A percentile compares a stretch with the other conserved stretches of the same genome.
These are phyloP conservation scores for Chaetodon trifascialis DNA, from an alignment of 2,113 vertebrate genomes.

Conservation along the genomic window DNA sequence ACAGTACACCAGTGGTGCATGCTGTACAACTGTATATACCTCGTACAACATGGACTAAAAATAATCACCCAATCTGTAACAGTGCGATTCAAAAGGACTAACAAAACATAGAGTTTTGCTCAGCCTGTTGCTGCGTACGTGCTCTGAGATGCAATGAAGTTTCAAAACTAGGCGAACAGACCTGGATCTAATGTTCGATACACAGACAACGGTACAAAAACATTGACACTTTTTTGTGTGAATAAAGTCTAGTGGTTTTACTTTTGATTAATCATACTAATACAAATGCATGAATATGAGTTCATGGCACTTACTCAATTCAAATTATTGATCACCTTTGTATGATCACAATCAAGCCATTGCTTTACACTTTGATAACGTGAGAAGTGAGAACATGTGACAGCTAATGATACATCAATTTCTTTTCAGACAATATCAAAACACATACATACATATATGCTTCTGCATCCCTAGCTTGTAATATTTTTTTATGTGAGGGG, in stretches of 20 bases:
- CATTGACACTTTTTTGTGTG: not conserved
- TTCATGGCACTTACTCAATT: not conserved
- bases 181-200: not conserved
- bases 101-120: constrained; percentile 20
- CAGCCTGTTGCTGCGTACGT: constrained; percentile 16
- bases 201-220: not conserved
- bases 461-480: not conserved
- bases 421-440: too few relatives aligned
- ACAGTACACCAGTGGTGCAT: not conserved
- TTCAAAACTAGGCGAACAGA: constrained; percentile 1
- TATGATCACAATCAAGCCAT: not conserved
- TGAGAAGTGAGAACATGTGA: not conserved
- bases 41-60: constrained; percentile 12
- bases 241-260: not conserved
- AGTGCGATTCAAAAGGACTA: constrained; percentile 30
- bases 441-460: too few relatives aligned
- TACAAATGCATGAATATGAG: not conserved
- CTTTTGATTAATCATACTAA: not conserved
- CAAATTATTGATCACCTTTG: not conserved
- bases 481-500: not conserved
- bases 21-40: constrained; percentile 4
- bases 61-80: constrained; percentile 25
- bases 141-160: constrained; percentile 1
- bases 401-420: not conserved
- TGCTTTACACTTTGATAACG: not conserved